Base-by-base conservation (phyloP, 2,888 invertebrate species). In the Tetragonisca angustula region DNA sequence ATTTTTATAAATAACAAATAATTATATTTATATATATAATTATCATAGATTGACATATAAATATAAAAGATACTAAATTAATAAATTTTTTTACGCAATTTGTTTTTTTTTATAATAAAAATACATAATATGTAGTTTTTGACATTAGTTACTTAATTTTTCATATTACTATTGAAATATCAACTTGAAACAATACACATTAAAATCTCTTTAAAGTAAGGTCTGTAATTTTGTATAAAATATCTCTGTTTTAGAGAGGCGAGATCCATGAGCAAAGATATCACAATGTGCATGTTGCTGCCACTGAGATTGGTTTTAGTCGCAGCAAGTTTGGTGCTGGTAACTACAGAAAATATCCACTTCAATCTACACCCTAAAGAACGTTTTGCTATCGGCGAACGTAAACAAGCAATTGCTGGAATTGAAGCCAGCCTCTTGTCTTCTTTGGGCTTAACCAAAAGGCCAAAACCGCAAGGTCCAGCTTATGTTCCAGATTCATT, bases 401-500 rank as follows among this genome's bases (percentile, higher is more conserved):
- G 92, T 89, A 91, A 94, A 87, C 91, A 93, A 87, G 91, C 94
- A 78, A 92, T 95, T 71, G 94, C 94, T 81, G 95, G 95, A 82
- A 95, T 96, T 75, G 96, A 97, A 93, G 94, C 95, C 75, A 95
- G 95, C 88, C 94, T 97, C 43, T 95, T 97, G 93, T 95, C 96
- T 92, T 93, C 96, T 94, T 95, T 96, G 90, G 96, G 96, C 64
- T 95, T 96, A 89, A 94, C 94, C 84, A 94, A 94, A 84, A 94
- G 96, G 94, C 97, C 95, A 86, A 95, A 94, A 93, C 95, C 95
- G 84, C 94, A 95, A 87, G 94, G 95, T 88, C 94, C 94, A 83
- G 93, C 95, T 56, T 95, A 96, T 90, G 95, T 98, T 93, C 98
- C 98, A 84, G 96, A 97, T 92, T 97, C 97, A 90, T 96, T 98